Evolutionary conservation across 2,113 vertebrate species (phyloP), one percentile per base, ranked within the genome.

Genomic region (Cynopterus brachyotis): DNA sequence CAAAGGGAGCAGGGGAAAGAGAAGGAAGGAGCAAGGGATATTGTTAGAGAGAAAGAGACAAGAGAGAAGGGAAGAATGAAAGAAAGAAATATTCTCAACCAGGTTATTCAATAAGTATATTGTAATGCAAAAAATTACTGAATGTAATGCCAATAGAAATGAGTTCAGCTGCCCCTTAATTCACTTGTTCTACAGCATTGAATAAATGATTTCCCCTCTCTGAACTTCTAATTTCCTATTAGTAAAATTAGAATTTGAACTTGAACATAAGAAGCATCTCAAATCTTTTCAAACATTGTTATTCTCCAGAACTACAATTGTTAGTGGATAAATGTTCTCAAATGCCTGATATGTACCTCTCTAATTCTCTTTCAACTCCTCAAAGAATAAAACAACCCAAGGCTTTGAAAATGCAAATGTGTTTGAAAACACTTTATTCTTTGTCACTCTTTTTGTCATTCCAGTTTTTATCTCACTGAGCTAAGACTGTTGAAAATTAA

Each of bases 401-500:
- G 26, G 86, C 40, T 16, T 64, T 15, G 30, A 94, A 95, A 62
- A 84, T 57, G 37, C 57, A 30, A 84, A 67, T 76, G 53, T 97
- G 72, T 95, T 94, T 95, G 79, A 92, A 96, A 95, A 95, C 69
- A 89, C 30, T 96, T 97, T 35, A 79, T 30, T 79, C 40, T 69
- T 28, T 75, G 57, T 86, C 84, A 78, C 24, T 66, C 62, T 3
- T 45, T 73, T 30, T 73, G 60, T 91, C 75, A 67, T 22, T 72
- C 53, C 8, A 82, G 55, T 53, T 76, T 93, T 96, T 94, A 95
- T 91, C 78, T 91, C 47, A 40, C 73, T 89, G 91, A 93, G 30
- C 91, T 96, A 79, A 96, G 60, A 50, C 55, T 78, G 37, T 94
- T 94, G 73, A 93, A 95, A 97, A 94, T 94, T 75, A 73, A 82